phyloP scores from a whole-genome alignment of 2,113 vertebrate species.

The mouse (Mus musculus) region GRCm39 chr15:83596501-83597000 shows the following conservation, averaged over 20 bases:
- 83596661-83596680: not conserved
- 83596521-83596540: no score
- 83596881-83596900: not conserved
- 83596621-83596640: rapidly evolving
- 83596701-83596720: not conserved
- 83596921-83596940: not conserved
- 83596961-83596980: rapidly evolving
- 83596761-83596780: not conserved
- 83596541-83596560: not conserved
- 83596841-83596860: not conserved
- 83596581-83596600: not conserved
- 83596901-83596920: not conserved
- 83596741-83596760: not conserved
- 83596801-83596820: not conserved
- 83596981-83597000: not conserved
- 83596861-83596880: not conserved
- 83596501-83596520: not conserved
- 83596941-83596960: rapidly evolving
- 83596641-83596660: rapidly evolving
- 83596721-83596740: not conserved
- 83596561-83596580: not conserved
- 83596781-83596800: rapidly evolving
- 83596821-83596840: not conserved
- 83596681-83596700: rapidly evolving
- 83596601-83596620: not conserved